These are phyloP conservation scores for Spea multiplicata DNA, from an alignment of 2,113 vertebrate genomes.

Conservation along the genomic window DNA sequence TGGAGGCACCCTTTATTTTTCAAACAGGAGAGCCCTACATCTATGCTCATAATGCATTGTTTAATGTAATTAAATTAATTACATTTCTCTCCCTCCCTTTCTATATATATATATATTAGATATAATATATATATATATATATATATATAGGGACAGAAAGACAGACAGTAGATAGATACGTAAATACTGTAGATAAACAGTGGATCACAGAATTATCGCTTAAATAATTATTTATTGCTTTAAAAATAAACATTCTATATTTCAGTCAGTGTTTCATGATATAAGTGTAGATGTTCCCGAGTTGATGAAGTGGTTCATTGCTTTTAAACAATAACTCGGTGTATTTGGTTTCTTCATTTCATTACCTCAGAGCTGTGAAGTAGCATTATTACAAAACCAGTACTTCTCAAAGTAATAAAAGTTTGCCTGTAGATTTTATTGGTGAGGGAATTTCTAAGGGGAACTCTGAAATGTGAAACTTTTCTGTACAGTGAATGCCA, in stretches of 20 bases:
- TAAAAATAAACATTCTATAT: no score
- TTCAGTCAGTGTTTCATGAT: not conserved
- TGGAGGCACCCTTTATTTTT: no score
- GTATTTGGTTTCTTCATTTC: conserved; percentile 31
- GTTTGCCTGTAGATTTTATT: conserved; percentile 44
- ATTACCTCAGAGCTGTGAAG: conserved; percentile 32
- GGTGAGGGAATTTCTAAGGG: conserved; percentile 42
- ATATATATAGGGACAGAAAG: not conserved
- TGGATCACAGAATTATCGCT: no score
- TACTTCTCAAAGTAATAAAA: conserved; percentile 40
- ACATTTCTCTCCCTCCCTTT: no score
- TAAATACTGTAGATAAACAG: no score
- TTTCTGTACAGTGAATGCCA: conserved; percentile 21
- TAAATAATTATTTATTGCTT: no score
- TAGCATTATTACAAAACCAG: conserved; percentile 36
- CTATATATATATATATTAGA: no score
- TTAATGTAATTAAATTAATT: no score
- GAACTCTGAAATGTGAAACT: conserved; percentile 41
- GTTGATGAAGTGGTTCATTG: not conserved
- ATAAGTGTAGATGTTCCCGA: no score
- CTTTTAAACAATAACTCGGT: conserved; percentile 29
- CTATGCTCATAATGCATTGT: no score
- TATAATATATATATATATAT: not conserved
- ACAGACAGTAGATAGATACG: no score
- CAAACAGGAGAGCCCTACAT: no score